phyloP scores from a whole-genome alignment of 2,797 vertebrate genomes.

The Lutra lutra region DNA sequence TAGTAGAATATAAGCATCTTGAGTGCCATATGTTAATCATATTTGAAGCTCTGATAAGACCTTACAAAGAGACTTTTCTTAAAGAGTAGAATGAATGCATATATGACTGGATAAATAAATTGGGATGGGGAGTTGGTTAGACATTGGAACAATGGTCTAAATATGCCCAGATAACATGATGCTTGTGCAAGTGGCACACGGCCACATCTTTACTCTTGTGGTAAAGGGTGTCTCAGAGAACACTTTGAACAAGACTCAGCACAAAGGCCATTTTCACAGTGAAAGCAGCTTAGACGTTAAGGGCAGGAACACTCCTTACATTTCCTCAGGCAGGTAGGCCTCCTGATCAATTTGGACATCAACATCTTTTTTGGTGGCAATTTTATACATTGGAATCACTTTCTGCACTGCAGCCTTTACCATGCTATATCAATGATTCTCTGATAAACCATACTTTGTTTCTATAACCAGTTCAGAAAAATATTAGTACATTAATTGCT shows the following conservation, averaged over 20 bases:
- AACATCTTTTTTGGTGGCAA: slow-evolving; percentile 92
- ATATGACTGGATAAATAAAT: not conserved
- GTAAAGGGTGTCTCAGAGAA: not conserved
- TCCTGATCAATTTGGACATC: slow-evolving; percentile 96
- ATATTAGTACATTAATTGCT: not conserved
- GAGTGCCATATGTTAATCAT: not conserved
- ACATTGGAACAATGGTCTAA: not conserved
- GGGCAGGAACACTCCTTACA: slow-evolving; percentile 87
- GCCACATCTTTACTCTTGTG: not conserved
- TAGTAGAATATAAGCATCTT: not conserved
- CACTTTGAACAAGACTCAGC: not conserved
- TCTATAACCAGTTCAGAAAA: not conserved
- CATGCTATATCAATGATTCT: not conserved
- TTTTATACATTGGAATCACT: slow-evolving; percentile 94
- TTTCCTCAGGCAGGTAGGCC: slow-evolving; percentile 92
- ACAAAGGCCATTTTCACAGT: not conserved
- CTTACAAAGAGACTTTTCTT: not conserved
- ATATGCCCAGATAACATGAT: not conserved
- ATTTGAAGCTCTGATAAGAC: not conserved
- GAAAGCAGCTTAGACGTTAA: not conserved
- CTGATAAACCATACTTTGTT: not conserved
- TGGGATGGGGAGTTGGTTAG: not conserved
- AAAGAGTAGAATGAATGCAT: not conserved
- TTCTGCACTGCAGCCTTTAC: slow-evolving; percentile 93
- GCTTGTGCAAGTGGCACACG: not conserved